Conservation (phyloP, 2,888 invertebrate genomes). For the Odontocerum albicorne region DNA sequence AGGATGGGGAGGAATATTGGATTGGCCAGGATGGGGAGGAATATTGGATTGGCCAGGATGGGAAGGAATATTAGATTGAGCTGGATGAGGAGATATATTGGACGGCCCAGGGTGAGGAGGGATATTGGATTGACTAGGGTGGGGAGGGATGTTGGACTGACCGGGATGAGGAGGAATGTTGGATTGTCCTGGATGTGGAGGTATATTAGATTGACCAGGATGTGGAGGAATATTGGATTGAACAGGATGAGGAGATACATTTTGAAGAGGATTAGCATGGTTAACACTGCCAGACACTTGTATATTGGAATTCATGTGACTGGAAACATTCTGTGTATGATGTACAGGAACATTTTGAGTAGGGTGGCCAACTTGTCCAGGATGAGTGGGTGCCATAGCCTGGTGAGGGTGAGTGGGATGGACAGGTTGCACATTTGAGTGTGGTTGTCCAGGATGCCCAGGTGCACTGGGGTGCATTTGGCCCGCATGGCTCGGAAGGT, state of each 20-base stretch:
- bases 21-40: constrained; percentile 38
- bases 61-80: constrained; percentile 38
- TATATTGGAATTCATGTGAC: constrained; percentile 26
- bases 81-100: constrained; percentile 25
- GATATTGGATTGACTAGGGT: constrained; percentile 10
- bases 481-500: constrained; percentile 36
- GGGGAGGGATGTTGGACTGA: constrained; percentile 40
- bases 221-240: constrained; percentile 26
- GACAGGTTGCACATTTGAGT: constrained; percentile 35
- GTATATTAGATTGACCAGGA: constrained; percentile 39
- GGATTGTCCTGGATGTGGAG: constrained; percentile 48
- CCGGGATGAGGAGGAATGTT: constrained; percentile 43
- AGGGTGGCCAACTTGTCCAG: constrained; percentile 34
- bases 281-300: constrained; percentile 23
- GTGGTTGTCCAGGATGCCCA: constrained; percentile 26
- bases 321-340: constrained; percentile 34
- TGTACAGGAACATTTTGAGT: constrained; percentile 36
- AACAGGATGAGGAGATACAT: constrained; percentile 26
- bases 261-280: constrained; percentile 31
- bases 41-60: constrained; percentile 39
- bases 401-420: constrained; percentile 33
- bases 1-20: constrained; percentile 33
- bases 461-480: constrained; percentile 32
- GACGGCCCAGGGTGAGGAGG: constrained; percentile 36
- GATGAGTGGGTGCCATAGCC: constrained; percentile 37